Evolutionary conservation across 2,888 invertebrate species (phyloP), one percentile per base, ranked within the genome.

Genomic region (Halictus quadricinctus): DNA sequence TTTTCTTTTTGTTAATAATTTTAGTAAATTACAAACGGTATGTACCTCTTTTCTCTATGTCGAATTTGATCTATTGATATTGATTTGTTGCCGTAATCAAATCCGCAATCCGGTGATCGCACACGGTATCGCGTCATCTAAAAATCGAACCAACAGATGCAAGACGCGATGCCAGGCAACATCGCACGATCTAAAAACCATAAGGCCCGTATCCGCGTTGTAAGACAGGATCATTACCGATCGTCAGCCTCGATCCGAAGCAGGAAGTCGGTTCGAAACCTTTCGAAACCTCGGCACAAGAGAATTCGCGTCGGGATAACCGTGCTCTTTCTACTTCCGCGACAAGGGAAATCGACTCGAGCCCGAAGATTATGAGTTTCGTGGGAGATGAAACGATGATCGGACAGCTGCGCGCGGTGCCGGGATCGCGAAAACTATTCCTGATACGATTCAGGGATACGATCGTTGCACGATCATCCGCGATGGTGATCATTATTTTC

Each of bases 191-290:
- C 58, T 12, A 12, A n/a, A 58, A 58, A n/a, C 58, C 58, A 58
- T 58, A 58, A 58, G n/a, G 58, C 58, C 74, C 54, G 64, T 15
- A 29, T 64, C 25, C 13, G 13, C 50, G 50, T 25, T 48, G 36
- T 79, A 70, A 88, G 77, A 76, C 81, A 73, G 83, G 83, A 81
- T 88, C 88, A 87, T 88, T 88, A 88, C 81, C 76, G 80, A 70
- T 89, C 87, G 78, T 50, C 70, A 75, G 66, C 76, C 66, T n/a
- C 43, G 43, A 58, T 46, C 66, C 79, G 79, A 72, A 80, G 60
- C n/a, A 85, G 87, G 88, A 88, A 89, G 87, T 89, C 79, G 79
- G 15, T 87, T 79, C 66, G 43, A 74, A 76, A 80, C 79, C 76
- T 64, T 72, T 79, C 72, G 76, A 81, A 75, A 82, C 21, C 36